Percentiles rank a stretch among this genome's conserved stretches.
These are phyloP conservation scores for Poecilia latipinna DNA, from an alignment of 2,113 vertebrate genomes.

Conservation along the genomic window DNA sequence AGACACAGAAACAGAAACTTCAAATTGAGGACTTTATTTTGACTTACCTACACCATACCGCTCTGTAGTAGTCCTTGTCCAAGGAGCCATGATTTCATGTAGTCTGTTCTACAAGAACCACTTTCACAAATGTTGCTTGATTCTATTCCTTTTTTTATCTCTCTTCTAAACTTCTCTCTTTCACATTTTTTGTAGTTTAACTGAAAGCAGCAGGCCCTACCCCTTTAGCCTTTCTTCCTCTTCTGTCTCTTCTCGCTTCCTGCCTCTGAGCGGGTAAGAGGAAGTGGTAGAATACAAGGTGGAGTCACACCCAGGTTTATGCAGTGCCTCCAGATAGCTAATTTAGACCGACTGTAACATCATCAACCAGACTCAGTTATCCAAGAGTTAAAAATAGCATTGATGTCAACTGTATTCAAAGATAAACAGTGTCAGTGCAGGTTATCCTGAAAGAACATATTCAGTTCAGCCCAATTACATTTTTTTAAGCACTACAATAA, in stretches of 20 bases:
- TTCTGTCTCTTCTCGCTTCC: constrained; percentile 73
- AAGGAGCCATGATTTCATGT: constrained; percentile 73
- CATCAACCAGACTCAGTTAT: not conserved
- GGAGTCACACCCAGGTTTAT: constrained; percentile 47
- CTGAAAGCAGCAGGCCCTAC: constrained; percentile 65
- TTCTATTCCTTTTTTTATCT: constrained; percentile 31
- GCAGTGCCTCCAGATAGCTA: constrained; percentile 17
- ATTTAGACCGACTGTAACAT: not conserved
- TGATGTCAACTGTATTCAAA: not conserved
- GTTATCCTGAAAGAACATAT: not conserved
- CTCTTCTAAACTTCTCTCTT: constrained; percentile 53
- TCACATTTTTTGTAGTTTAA: constrained; percentile 58
- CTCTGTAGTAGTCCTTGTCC: constrained; percentile 66
- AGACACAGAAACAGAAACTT: not conserved
- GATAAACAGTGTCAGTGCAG: not conserved
- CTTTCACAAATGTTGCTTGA: constrained; percentile 2
- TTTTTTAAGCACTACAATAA: not conserved
- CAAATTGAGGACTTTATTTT: not conserved
- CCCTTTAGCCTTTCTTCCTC: constrained; percentile 75
- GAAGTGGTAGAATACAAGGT: constrained; percentile 68
- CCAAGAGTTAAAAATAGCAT: not conserved
- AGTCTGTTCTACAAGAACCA: not conserved
- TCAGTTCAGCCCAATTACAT: not conserved
- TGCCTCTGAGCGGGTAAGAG: constrained; percentile 60
- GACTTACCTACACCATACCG: constrained; percentile 80